phyloP scores from a whole-genome alignment of 2,888 invertebrate species.

The Drosophila ezoana region DNA sequence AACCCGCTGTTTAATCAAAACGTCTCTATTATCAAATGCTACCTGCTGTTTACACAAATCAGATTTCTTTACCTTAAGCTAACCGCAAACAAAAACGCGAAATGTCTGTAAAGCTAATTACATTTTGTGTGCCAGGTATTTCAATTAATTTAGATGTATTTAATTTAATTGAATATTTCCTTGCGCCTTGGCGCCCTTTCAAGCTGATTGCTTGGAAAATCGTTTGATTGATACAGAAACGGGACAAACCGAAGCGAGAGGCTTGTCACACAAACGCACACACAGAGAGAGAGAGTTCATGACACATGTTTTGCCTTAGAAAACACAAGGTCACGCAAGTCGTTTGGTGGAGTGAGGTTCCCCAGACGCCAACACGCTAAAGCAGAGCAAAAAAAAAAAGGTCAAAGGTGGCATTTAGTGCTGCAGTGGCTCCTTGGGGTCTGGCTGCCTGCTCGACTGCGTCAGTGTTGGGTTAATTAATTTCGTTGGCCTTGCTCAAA shows the following conservation, averaged over 20 bases:
- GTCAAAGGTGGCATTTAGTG: conserved; percentile 60
- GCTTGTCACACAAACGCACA: conserved; percentile 4
- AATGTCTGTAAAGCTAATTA: conserved; percentile 47
- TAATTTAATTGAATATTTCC: conserved; percentile 71
- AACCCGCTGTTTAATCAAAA: conserved; percentile 16
- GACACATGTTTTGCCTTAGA: conserved; percentile 65
- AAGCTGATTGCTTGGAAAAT: conserved; percentile 41
- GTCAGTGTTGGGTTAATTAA: conserved; percentile 66
- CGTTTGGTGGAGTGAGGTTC: background rate
- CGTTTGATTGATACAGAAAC: conserved; percentile 66
- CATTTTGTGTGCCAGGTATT: conserved; percentile 48
- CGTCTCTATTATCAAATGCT: conserved; percentile 25
- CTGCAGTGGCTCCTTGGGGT: conserved; percentile 46
- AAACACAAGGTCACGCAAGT: conserved; percentile 57
- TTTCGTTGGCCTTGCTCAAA: conserved; percentile 59
- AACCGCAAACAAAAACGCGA: conserved; percentile 22
- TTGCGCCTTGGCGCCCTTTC: background rate
- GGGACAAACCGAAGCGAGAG: conserved; percentile 16
- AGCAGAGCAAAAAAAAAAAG: conserved; percentile 47
- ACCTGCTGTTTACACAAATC: conserved; percentile 51
- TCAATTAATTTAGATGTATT: conserved; percentile 71
- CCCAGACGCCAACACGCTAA: conserved; percentile 23
- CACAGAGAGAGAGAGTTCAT: conserved; percentile 25
- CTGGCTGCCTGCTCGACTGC: conserved; percentile 26
- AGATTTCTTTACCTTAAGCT: conserved; percentile 22